Base-by-base conservation (phyloP, 2,113 vertebrate genomes). In the Pantherophis guttatus region DNA sequence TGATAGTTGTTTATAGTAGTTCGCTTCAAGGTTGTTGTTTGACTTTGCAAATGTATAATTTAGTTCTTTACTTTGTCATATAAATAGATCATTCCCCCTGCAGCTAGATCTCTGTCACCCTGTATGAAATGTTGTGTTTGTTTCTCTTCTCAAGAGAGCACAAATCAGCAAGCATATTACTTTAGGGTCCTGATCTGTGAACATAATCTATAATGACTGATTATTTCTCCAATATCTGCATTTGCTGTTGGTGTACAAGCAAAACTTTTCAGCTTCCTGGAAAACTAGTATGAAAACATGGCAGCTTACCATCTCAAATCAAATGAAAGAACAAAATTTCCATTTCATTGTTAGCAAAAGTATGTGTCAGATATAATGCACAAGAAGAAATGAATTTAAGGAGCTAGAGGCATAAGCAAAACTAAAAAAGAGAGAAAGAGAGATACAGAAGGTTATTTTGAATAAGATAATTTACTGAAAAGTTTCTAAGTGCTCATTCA, bases 111-210 rank as follows among this genome's bases (percentile, higher is more conserved):
- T 92, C 5, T 93, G 29, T 90, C 53, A 94, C 62, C 95, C 95
- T 93, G 93, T 94, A 90, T 93, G 65, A 92, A 97, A 96, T 93
- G 85, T 92, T 92, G 85, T 62, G 55, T n/a, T 8, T 95, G 92
- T 95, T 39, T 95, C 95, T 24, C 88, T 95, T 65, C 58, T 62
- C 92, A 94, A 50, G 92, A 96, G 53, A 95, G 94, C 95, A 91
- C 39, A 95, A 95, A 24, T 87, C 88, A 94, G 87, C 89, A 92
- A 85, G 57, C 2, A 85, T 96, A 92, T 96, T 96, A 96, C 93
- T 94, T 12, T 57, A 93, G 91, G 85, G 87, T 97, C 5, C 94
- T 91, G 92, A 70, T 62, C 91, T 96, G 90, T 93, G 90, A 91
- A 94, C 87, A 93, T 92, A 93, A 93, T 94, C 70, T 91, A 13